phyloP scores from a whole-genome alignment of 2,888 invertebrate species.

The Danaus chrysippus region DNA sequence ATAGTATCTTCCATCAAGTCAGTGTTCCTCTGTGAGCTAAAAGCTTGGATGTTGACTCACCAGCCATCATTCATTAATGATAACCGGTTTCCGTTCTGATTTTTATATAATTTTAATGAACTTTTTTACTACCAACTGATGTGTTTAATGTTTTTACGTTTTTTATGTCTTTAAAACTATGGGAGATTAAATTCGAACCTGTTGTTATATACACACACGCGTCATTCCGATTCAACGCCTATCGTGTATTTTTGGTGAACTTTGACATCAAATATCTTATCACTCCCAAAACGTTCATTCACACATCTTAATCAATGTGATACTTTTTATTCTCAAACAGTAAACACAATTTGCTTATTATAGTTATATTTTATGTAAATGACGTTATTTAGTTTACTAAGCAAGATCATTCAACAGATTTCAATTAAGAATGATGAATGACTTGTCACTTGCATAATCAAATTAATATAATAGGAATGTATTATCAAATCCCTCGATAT shows the following conservation, averaged over 20 bases:
- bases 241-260: slow-evolving; percentile 51
- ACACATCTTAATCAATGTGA: slow-evolving; percentile 41
- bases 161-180: too few relatives aligned
- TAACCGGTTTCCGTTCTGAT: slow-evolving; percentile 6
- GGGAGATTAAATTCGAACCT: too few relatives aligned
- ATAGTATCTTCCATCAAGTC: too few relatives aligned
- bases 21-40: too few relatives aligned
- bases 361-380: background rate
- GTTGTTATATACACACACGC: too few relatives aligned
- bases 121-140: slow-evolving; percentile 25
- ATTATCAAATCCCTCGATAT: background rate
- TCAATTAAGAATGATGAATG: too few relatives aligned
- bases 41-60: too few relatives aligned
- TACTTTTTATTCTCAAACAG: slow-evolving; percentile 2
- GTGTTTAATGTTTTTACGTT: slow-evolving; percentile 5
- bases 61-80: slow-evolving; percentile 2
- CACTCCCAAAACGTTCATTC: slow-evolving; percentile 63
- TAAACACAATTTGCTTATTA: slow-evolving; percentile 2
- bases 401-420: too few relatives aligned
- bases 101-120: slow-evolving; percentile 16
- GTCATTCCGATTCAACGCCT: slow-evolving; percentile 33
- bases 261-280: slow-evolving; percentile 67
- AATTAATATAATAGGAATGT: background rate
- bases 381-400: background rate
- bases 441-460: too few relatives aligned